A percentile compares a stretch with the other conserved stretches of the same genome.
phyloP scores from a whole-genome alignment of 1,140 invertebrate species.

The Meloidogyne floridensis region DNA sequence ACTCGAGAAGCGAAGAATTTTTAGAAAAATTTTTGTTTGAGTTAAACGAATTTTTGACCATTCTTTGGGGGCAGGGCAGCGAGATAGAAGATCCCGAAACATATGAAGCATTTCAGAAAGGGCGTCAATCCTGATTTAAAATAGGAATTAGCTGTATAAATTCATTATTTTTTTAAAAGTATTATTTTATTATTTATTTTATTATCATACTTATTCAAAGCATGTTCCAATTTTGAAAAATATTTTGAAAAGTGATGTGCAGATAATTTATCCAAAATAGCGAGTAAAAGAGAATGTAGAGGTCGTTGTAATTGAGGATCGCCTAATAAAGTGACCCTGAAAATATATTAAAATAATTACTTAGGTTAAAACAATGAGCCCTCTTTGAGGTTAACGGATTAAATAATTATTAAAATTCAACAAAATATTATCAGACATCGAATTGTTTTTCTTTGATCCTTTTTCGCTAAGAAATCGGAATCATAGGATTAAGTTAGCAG shows the following conservation, averaged over 20 bases:
- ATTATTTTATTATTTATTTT: too few relatives aligned
- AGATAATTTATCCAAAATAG: constrained; percentile 85
- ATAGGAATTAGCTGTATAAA: too few relatives aligned
- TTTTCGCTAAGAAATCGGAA: too few relatives aligned
- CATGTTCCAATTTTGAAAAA: constrained; percentile 17
- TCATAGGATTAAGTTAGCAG: too few relatives aligned
- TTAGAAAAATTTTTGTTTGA: constrained; percentile 78
- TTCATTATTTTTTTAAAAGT: too few relatives aligned
- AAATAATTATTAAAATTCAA: too few relatives aligned
- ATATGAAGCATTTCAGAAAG: constrained; percentile 84
- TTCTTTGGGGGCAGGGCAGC: constrained; percentile 76
- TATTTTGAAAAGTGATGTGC: constrained; percentile 75
- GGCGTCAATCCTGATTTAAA: constrained; percentile 73
- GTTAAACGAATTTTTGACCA: constrained; percentile 95
- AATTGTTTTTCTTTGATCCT: too few relatives aligned
- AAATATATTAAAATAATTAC: background rate
- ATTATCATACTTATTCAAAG: constrained; percentile 13
- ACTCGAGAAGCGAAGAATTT: constrained; percentile 23
- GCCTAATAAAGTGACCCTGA: constrained; percentile 32
- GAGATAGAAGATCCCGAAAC: constrained; percentile 80
- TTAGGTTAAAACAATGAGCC: too few relatives aligned
- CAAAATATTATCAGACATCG: too few relatives aligned
- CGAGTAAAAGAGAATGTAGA: constrained; percentile 77
- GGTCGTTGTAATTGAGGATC: constrained; percentile 70
- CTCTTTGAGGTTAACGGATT: too few relatives aligned